Conservation (phyloP, 2,797 vertebrate genomes). For the Anniella stebbinsi region DNA sequence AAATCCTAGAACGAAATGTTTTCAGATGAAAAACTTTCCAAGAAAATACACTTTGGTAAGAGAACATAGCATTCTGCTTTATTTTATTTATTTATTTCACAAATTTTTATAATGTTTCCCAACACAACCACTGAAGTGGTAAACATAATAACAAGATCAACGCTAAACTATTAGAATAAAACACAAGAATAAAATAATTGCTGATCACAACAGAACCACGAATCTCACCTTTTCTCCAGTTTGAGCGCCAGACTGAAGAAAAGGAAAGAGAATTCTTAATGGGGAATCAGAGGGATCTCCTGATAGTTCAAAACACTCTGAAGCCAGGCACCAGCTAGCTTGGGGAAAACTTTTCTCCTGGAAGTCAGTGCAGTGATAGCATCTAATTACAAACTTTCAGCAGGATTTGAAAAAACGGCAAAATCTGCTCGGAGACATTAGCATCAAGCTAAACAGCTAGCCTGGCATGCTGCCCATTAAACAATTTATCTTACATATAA, state of each 20-base stretch:
- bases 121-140: too few relatives aligned
- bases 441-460: not conserved
- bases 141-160: too few relatives aligned
- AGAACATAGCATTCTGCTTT: not conserved
- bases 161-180: too few relatives aligned
- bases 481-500: constrained; percentile 26
- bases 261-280: constrained; percentile 44
- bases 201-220: not conserved
- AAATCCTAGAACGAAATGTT: constrained; percentile 13
- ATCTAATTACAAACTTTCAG: not conserved
- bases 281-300: not conserved
- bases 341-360: fast-evolving
- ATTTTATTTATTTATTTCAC: too few relatives aligned
- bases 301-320: fast-evolving
- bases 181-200: too few relatives aligned
- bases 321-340: fast-evolving
- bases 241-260: not conserved
- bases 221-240: not conserved
- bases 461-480: not conserved
- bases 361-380: fast-evolving
- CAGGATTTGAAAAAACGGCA: not conserved
- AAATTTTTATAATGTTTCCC: too few relatives aligned
- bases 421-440: not conserved
- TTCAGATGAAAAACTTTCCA: constrained; percentile 20
- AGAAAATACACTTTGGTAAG: not conserved